Percentiles rank a stretch among this genome's conserved stretches.
These are phyloP conservation scores for Lypha dubia DNA, from an alignment of 2,888 invertebrate genomes.

Conservation along the genomic window DNA sequence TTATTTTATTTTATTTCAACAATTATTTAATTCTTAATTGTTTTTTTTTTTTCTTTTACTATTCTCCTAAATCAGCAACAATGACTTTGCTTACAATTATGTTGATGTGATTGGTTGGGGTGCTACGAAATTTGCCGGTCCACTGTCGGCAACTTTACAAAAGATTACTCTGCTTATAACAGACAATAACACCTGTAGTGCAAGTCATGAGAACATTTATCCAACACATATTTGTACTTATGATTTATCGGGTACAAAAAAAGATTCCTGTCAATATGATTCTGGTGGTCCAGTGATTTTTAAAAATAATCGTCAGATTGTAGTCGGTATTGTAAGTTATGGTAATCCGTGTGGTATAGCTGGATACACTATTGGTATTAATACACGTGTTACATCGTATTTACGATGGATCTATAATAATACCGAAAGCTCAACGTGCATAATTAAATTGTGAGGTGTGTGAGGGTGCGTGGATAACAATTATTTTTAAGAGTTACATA, in stretches of 20 bases:
- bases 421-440: no score
- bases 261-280: conserved; percentile 84
- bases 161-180: conserved; percentile 83
- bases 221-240: conserved; percentile 77
- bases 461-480: no score
- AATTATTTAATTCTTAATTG: neutral
- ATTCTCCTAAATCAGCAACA: conserved; percentile 29
- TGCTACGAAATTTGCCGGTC: conserved; percentile 83
- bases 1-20: neutral
- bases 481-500: no score
- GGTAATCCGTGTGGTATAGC: conserved; percentile 83
- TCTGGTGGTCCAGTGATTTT: conserved; percentile 85
- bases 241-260: conserved; percentile 75
- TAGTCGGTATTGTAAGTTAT: conserved; percentile 85
- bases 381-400: conserved; percentile 84
- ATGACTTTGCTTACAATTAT: conserved; percentile 74
- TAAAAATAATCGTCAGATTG: conserved; percentile 82
- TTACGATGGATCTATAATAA: no score
- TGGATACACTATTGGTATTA: conserved; percentile 83
- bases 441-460: no score
- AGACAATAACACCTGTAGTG: conserved; percentile 74
- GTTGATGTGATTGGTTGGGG: conserved; percentile 84
- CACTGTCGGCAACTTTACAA: conserved; percentile 82
- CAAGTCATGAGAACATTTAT: conserved; percentile 73
- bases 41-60: neutral